A percentile compares a stretch with the other conserved stretches of the same genome.
Evolutionary conservation across 1,140 invertebrate genomes (phyloP).

Genomic region (Temnothorax nylanderi): DNA sequence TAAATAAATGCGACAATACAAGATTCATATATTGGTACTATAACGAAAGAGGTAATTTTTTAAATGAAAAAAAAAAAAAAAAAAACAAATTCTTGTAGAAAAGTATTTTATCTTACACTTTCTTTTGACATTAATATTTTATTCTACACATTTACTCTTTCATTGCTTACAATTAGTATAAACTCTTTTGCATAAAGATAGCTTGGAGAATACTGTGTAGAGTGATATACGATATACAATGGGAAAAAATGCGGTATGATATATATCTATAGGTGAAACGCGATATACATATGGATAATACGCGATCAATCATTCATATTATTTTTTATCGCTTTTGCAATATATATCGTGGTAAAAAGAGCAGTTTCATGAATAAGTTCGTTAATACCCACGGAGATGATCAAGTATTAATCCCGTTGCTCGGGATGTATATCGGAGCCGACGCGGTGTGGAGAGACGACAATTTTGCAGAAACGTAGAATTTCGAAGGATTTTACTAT

Average conservation of each 20-base stretch:
- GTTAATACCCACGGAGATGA: not conserved
- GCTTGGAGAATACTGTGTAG: not conserved
- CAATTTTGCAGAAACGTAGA: slow-evolving; percentile 37
- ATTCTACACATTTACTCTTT: not conserved
- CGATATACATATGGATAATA: not conserved
- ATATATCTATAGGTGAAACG: not conserved
- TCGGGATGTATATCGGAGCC: slow-evolving; percentile 14
- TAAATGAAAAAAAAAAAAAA: too few species aligned
- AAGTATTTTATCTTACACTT: not conserved
- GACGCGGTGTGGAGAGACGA: not conserved
- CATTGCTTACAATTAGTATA: not conserved
- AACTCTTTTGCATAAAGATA: not conserved
- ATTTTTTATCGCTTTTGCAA: not conserved
- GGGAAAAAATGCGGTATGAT: not conserved
- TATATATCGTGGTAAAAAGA: not conserved
- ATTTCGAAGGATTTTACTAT: slow-evolving; percentile 59
- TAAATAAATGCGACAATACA: slow-evolving; percentile 17
- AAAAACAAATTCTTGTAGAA: not conserved
- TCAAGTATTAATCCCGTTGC: slow-evolving; percentile 42
- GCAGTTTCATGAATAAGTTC: slow-evolving; percentile 1
- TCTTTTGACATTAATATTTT: not conserved
- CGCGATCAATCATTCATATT: slow-evolving; percentile 22
- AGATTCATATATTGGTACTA: not conserved
- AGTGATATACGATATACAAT: not conserved
- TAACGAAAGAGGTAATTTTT: not conserved